These are phyloP conservation scores for Lordiphosa stackelbergi DNA, from an alignment of 1,140 invertebrate species.

Conservation along the genomic window DNA sequence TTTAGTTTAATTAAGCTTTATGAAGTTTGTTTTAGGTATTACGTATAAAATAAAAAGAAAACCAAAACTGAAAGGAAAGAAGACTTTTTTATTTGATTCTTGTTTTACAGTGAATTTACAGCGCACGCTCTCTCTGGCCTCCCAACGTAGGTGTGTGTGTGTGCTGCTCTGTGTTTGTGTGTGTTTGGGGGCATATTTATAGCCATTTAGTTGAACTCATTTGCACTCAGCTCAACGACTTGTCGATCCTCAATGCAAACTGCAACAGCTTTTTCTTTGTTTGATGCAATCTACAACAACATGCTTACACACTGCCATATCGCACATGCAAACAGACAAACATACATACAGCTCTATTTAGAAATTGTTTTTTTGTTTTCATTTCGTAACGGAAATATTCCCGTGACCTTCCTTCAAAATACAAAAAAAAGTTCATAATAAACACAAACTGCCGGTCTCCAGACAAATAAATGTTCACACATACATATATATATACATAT, in stretches of 20 bases:
- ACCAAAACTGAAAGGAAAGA: conserved; percentile 33
- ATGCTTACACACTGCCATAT: conserved; percentile 9
- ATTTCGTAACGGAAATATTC: conserved; percentile 43
- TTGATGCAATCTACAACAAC: conserved; percentile 22
- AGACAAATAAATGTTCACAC: not conserved
- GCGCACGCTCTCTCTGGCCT: not conserved
- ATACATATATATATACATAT: not conserved
- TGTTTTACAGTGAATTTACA: conserved; percentile 1
- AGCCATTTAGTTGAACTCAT: conserved; percentile 70
- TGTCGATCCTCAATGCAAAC: conserved; percentile 25
- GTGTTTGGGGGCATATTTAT: conserved; percentile 45
- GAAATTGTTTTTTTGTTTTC: conserved; percentile 9
- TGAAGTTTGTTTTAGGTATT: conserved; percentile 65
- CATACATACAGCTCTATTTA: conserved; percentile 14
- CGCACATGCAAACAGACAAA: not conserved
- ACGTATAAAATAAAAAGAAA: conserved; percentile 65
- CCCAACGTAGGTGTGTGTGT: conserved; percentile 6
- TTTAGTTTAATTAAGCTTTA: conserved; percentile 55
- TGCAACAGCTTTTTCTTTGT: conserved; percentile 45
- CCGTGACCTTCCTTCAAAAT: conserved; percentile 43
- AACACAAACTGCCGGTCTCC: conserved; percentile 9
- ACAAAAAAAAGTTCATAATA: conserved; percentile 35
- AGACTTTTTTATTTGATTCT: conserved; percentile 3
- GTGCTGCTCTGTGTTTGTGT: not conserved
- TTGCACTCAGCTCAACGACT: conserved; percentile 48